Evolutionary conservation across 1,140 invertebrate genomes (phyloP).

Genomic region (Drosophila pseudoobscura): DNA sequence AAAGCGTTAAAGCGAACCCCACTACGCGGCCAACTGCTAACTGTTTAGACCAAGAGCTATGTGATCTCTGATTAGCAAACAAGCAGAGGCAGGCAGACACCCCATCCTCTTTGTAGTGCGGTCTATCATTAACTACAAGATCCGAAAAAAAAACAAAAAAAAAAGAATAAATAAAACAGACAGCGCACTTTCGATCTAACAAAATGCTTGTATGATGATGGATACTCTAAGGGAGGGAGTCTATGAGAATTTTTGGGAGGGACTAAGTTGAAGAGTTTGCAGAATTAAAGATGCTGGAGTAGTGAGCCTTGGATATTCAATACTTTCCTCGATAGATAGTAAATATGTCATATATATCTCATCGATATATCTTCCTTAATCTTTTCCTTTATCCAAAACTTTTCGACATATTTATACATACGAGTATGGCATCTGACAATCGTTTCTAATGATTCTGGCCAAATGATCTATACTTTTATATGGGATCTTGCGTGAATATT

Average conservation of each 20-base stretch:
- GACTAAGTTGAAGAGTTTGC: too few species aligned
- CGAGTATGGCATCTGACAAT: too few species aligned
- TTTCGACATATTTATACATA: too few species aligned
- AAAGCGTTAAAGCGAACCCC: constrained; percentile 38
- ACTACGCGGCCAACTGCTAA: constrained; percentile 44
- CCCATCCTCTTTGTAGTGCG: neutral
- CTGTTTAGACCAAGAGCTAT: constrained; percentile 58
- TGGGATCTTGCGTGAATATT: too few species aligned
- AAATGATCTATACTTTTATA: too few species aligned
- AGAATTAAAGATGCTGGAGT: neutral
- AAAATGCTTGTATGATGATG: constrained; percentile 15
- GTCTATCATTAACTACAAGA: constrained; percentile 66
- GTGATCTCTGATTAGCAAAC: constrained; percentile 74
- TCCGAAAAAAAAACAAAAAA: constrained; percentile 17
- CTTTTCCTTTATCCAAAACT: too few species aligned
- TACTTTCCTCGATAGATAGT: too few species aligned
- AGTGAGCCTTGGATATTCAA: neutral
- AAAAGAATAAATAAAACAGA: constrained; percentile 8
- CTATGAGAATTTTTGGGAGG: too few species aligned
- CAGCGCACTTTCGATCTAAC: constrained; percentile 55
- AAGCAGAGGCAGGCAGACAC: constrained; percentile 24
- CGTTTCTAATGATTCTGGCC: too few species aligned
- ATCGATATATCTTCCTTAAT: too few species aligned
- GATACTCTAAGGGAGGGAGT: neutral
- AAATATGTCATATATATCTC: too few species aligned